Base-by-base conservation (phyloP, 2,113 vertebrate genomes). In the Turnix velox region DNA sequence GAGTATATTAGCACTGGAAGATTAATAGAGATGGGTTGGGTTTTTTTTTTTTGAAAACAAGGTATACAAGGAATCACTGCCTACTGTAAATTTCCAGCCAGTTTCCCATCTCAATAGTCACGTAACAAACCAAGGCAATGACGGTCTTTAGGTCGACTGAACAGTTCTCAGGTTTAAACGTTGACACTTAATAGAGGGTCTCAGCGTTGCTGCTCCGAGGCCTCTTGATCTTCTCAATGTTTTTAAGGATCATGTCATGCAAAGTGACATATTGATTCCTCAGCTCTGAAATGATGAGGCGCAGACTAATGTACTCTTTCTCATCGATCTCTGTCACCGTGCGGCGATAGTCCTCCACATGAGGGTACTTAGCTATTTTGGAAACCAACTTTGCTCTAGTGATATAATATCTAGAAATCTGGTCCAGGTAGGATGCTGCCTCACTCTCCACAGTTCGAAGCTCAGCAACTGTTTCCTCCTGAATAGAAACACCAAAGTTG, bases 341-440 rank as follows among this genome's bases (percentile, higher is more conserved):
- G 95, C 99, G 99, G 58, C 99, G 98, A 92, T 99, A 99, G 94
- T 99, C 99, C 98, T 99, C 99, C 99, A 99, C 99, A 61, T 99
- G 99, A 94, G 99, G 99, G 97, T 99, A 99, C 98, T 99, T 99
- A 71, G 99, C 99, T 98, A 99, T 99, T 99, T 99, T 99, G 95
- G 99, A 99, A 96, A 99, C 99, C 98, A 99, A 91, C 97, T 99
- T 99, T 97, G 99, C 99, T 96, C 99, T 98, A 96, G 99, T 99
- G 97, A 99, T 99, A 97, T 99, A 99, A 73, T 99, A 99, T 98
- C 99, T 99, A 95, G 99, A 99, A 97, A 99, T 99, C 98, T 99
- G 99, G 97, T 99, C 99, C 95, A 99, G 98, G 96, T 99, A 99
- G 82, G 99, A 99, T 0, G 99, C 99, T 46, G 99, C 99, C 96